phyloP scores from a whole-genome alignment of 2,797 vertebrate species.

The Chaetophractus vellerosus region DNA sequence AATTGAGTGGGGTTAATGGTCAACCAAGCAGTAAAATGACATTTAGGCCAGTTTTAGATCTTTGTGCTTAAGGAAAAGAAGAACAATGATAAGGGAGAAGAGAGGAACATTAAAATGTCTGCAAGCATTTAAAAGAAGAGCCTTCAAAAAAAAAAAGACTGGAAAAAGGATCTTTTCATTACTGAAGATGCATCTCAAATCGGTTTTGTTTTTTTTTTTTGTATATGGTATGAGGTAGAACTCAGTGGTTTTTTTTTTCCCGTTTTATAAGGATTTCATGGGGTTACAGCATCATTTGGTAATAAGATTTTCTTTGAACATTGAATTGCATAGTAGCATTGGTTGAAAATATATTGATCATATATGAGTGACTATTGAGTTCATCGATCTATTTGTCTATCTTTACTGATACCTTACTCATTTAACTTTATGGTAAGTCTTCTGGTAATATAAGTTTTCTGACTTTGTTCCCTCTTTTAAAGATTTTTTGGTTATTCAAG shows the following conservation, averaged over 20 bases:
- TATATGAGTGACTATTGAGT: not conserved
- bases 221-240: too few species aligned
- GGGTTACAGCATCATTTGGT: too few species aligned
- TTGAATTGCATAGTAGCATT: not conserved
- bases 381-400: not conserved
- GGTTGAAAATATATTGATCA: not conserved
- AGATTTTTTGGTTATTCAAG: not conserved
- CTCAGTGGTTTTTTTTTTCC: too few species aligned
- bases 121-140: not conserved
- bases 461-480: not conserved
- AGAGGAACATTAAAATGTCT: constrained; percentile 11
- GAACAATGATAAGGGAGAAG: not conserved
- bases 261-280: too few species aligned
- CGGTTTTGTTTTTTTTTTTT: too few species aligned
- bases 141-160: not conserved
- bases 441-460: not conserved
- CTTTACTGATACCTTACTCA: not conserved
- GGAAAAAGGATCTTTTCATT: not conserved
- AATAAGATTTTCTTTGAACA: not conserved
- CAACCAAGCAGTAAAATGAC: not conserved
- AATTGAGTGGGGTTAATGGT: not conserved
- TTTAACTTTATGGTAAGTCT: not conserved
- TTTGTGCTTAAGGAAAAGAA: not conserved
- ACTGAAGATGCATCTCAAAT: too few species aligned
- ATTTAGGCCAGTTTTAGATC: not conserved